Evolutionary conservation across 2,888 invertebrate species (phyloP).

Genomic region (Metalampra italica): DNA sequence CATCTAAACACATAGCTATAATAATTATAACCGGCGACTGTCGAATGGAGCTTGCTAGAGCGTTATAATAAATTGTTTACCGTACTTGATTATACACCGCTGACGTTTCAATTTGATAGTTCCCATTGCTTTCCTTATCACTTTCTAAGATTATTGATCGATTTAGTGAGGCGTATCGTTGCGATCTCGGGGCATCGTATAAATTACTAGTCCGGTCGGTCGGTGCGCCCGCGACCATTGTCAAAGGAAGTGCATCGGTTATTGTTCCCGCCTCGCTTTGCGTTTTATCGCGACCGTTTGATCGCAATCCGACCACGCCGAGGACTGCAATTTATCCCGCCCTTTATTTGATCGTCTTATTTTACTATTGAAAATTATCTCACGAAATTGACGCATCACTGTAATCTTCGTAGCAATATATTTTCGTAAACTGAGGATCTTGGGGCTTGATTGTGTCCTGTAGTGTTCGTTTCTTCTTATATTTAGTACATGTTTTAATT

Average conservation of each 20-base stretch:
- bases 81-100: constrained; percentile 49
- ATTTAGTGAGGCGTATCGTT: constrained; percentile 58
- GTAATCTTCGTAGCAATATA: constrained; percentile 11
- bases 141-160: constrained; percentile 67
- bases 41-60: constrained; percentile 1
- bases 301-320: constrained; percentile 44
- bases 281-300: constrained; percentile 52
- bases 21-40: constrained; percentile 8
- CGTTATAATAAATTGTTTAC: constrained; percentile 25
- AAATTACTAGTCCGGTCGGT: constrained; percentile 48
- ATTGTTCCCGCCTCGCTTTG: constrained; percentile 66
- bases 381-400: constrained; percentile 35
- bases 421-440: constrained; percentile 8
- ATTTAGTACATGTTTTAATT: background rate
- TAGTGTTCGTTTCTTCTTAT: constrained; percentile 2
- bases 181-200: constrained; percentile 54
- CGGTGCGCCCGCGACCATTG: constrained; percentile 46
- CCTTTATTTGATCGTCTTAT: constrained; percentile 55
- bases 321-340: constrained; percentile 59
- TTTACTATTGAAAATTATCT: constrained; percentile 60
- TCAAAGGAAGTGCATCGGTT: constrained; percentile 74
- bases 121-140: constrained; percentile 53
- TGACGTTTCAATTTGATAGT: constrained; percentile 68
- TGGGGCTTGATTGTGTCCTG: constrained; percentile 4
- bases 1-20: constrained; percentile 9